Base-by-base conservation (phyloP, 2,888 invertebrate genomes). In the Zygothrica quintamaculata region DNA sequence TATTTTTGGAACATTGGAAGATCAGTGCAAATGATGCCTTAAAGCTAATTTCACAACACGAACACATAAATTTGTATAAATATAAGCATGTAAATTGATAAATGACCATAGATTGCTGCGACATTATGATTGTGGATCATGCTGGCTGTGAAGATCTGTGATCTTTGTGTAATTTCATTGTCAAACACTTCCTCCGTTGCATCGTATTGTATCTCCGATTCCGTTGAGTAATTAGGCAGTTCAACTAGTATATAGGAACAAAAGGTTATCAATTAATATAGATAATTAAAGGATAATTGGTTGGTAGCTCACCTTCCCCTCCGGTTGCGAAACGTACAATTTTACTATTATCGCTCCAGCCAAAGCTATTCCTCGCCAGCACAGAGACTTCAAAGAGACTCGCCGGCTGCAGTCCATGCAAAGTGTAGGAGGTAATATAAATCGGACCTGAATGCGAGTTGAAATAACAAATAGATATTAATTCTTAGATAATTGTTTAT, bases 271-370 rank as follows among this genome's bases (percentile, higher is more conserved):
- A 8, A 8, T 36, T 16, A 44, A 8, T 9, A 25, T 15, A 13
- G 8, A 42, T 13, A 8, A n/a, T 15, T 11, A 7, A 13, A 37
- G 25, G 16, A 4, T 1, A 22, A 3, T 34, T 18, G n/a, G n/a
- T n/a, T n/a, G n/a, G n/a, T 0, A 0, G 36, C 31, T 88, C 92
- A 96, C 96, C 93, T 91, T 94, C 94, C 18, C 95, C 94, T 47
- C 94, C 93, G 0, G 96, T 96, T 9, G 95, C 94, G 86, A 97
- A 96, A 86, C 94, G 93, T 55, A 95, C 92, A 44, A 95, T 92
- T 1, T 94, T 93, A 8, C 96, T 96, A 0, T 94, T 94, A 74
- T 95, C 94, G 75, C 96, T 96, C 95, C 95, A 96, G n/a, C 97
- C 96, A 81, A 94, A 96, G 81, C 94, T 93, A 90, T 97, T 97